Conservation (phyloP, 2,113 vertebrate species). For the Gobius niger region DNA sequence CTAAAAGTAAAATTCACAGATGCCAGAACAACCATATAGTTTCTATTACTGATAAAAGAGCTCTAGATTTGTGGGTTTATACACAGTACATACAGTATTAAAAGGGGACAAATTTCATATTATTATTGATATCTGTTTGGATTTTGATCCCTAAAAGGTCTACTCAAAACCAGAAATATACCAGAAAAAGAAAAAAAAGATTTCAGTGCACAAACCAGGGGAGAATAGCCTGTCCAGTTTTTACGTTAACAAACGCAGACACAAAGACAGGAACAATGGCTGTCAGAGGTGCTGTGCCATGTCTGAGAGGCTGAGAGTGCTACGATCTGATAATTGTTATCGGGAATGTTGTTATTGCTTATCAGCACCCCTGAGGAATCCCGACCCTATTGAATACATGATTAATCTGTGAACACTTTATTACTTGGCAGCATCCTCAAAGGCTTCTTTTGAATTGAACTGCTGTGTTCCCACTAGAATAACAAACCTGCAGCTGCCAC, state of each 20-base stretch:
- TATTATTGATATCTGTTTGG: neutral
- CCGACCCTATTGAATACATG: conserved; percentile 45
- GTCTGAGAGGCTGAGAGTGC: conserved; percentile 17
- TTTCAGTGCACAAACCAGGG: conserved; percentile 10
- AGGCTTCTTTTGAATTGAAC: conserved; percentile 42
- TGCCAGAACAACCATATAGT: too few species aligned
- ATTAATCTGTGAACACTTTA: conserved; percentile 58
- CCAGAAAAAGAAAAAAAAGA: neutral
- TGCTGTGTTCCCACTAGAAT: conserved; percentile 14
- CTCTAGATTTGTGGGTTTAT: too few species aligned
- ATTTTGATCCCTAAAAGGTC: neutral
- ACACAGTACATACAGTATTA: too few species aligned
- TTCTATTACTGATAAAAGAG: too few species aligned
- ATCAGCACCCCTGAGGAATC: conserved; percentile 44
- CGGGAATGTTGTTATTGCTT: conserved; percentile 51
- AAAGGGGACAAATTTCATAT: too few species aligned
- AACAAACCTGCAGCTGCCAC: conserved; percentile 10
- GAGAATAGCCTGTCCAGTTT: conserved; percentile 27
- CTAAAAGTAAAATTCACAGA: too few species aligned
- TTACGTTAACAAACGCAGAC: neutral
- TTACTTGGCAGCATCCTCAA: conserved; percentile 14
- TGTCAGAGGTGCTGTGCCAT: conserved; percentile 17
- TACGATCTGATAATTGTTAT: conserved; percentile 41
- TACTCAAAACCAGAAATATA: neutral
- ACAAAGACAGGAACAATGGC: conserved; percentile 9